A percentile compares a stretch with the other conserved stretches of the same genome.
These are phyloP conservation scores for Epinotia brunnichana DNA, from an alignment of 2,888 invertebrate genomes.

Conservation along the genomic window DNA sequence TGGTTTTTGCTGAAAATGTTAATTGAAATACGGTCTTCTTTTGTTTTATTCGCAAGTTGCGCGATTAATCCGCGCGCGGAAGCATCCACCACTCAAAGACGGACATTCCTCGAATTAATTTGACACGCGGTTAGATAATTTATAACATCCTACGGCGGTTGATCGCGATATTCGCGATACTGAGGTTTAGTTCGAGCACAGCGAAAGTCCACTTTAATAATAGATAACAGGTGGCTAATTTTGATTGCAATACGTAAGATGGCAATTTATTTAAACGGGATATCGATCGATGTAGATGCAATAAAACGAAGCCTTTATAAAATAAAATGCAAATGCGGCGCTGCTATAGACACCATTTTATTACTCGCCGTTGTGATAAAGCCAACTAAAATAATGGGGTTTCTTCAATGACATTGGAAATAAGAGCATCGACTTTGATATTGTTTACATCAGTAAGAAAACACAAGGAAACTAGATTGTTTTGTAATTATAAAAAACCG, in stretches of 20 bases:
- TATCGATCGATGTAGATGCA: neutral
- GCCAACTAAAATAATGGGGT: neutral
- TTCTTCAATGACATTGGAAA: neutral
- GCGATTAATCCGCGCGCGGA: constrained; percentile 77
- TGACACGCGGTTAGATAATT: constrained; percentile 82
- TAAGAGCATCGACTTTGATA: neutral
- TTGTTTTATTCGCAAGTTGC: neutral
- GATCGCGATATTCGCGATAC: constrained; percentile 64
- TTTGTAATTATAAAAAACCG: too few species aligned
- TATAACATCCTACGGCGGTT: constrained; percentile 79
- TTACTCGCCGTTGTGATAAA: neutral
- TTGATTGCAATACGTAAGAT: neutral
- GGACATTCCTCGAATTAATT: constrained; percentile 82
- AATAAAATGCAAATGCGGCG: neutral
- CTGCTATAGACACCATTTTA: neutral
- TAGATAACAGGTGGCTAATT: constrained; percentile 9
- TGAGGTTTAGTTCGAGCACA: constrained; percentile 49
- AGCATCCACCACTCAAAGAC: constrained; percentile 70
- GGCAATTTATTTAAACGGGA: neutral
- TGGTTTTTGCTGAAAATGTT: neutral
- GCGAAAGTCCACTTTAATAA: constrained; percentile 46
- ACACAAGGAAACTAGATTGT: neutral
- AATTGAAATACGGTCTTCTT: neutral
- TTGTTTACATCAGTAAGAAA: neutral
- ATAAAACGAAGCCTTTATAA: neutral